A percentile compares a stretch with the other conserved stretches of the same genome.
Evolutionary conservation across 1,140 invertebrate genomes (phyloP).

Genomic region (Neotoxoptera formosana): DNA sequence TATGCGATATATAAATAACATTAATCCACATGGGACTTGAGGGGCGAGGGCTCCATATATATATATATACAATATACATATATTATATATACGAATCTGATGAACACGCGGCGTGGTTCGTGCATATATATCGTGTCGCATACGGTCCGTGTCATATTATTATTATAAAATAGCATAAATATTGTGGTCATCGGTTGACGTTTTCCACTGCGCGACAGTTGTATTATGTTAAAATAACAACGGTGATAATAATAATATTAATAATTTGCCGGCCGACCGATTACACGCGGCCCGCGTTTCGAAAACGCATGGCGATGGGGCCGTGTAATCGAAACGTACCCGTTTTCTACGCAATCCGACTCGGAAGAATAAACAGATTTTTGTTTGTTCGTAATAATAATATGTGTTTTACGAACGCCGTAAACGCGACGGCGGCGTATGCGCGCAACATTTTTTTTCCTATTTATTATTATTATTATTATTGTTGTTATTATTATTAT

Average conservation of each 20-base stretch:
- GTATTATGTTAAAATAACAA: background rate
- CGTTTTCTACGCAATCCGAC: background rate
- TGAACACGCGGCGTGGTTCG: background rate
- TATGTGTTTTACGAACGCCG: background rate
- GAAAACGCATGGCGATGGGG: background rate
- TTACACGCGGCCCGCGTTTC: background rate
- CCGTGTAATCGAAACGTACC: background rate
- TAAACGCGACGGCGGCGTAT: background rate
- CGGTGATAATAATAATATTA: background rate
- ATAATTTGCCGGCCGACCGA: background rate
- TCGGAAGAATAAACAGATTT: background rate
- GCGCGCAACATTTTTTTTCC: background rate
- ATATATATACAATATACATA: too few species aligned
- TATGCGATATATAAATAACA: background rate
- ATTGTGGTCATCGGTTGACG: background rate
- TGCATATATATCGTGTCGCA: background rate
- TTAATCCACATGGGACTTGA: background rate
- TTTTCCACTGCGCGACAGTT: background rate
- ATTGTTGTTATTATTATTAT: conserved; percentile 21
- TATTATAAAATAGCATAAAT: background rate
- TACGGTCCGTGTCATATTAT: background rate
- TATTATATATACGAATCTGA: background rate
- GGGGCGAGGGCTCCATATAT: background rate
- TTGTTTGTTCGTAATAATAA: background rate
- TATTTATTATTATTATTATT: conserved; percentile 24